Percentiles rank a stretch among this genome's conserved stretches.
These are phyloP conservation scores for Dromas ardeola DNA, from an alignment of 2,113 vertebrate genomes.

Conservation along the genomic window DNA sequence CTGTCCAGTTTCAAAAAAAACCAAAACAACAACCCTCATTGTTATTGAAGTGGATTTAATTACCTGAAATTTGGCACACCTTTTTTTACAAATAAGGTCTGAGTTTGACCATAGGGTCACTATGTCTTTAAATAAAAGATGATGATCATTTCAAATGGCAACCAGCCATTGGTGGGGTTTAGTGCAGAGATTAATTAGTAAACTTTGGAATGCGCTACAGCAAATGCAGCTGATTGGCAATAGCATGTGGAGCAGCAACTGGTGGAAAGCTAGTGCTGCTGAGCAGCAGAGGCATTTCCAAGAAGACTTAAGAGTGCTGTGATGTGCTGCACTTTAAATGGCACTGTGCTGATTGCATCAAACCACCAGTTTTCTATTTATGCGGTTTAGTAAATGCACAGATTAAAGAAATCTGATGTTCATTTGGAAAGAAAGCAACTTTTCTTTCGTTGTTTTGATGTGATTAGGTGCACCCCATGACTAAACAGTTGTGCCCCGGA, in stretches of 20 bases:
- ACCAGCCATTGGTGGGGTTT: constrained; percentile 37
- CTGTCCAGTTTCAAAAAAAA: not conserved
- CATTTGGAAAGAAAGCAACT: not conserved
- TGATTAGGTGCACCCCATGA: not conserved
- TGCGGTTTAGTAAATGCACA: not conserved
- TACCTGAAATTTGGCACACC: not conserved
- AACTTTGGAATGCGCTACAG: constrained; percentile 74
- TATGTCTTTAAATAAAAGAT: constrained; percentile 70
- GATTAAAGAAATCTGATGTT: not conserved
- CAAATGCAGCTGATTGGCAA: constrained; percentile 86
- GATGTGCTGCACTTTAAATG: constrained; percentile 56
- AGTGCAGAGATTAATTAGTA: constrained; percentile 79
- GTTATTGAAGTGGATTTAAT: not conserved
- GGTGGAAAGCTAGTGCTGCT: constrained; percentile 63
- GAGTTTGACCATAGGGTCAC: not conserved
- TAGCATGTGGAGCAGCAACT: constrained; percentile 86
- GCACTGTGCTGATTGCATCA: constrained; percentile 34
- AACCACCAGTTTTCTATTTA: not conserved
- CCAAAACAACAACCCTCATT: rapidly evolving
- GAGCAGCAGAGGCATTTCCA: constrained; percentile 69
- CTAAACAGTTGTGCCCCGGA: not conserved
- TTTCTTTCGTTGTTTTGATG: not conserved
- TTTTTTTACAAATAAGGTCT: not conserved
- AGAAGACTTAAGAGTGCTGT: constrained; percentile 71
- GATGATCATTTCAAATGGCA: constrained; percentile 54